Percentiles rank a stretch among this genome's conserved stretches.
These are phyloP conservation scores for Trinectes maculatus DNA, from an alignment of 2,113 vertebrate genomes.

Conservation along the genomic window DNA sequence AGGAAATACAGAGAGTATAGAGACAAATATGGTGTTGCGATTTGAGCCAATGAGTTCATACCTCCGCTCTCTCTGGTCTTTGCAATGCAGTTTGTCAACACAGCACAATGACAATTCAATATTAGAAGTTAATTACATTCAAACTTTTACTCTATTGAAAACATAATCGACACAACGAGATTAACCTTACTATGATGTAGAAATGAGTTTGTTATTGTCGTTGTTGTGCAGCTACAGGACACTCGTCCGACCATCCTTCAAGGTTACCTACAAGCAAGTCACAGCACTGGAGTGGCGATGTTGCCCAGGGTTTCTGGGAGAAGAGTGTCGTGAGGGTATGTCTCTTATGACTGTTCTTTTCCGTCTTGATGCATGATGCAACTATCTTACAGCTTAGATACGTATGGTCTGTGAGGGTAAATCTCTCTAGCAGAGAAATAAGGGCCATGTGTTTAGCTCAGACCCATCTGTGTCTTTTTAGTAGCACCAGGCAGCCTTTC, in stretches of 20 bases:
- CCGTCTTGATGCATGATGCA: neutral
- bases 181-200: too few species aligned
- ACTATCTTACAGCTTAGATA: neutral
- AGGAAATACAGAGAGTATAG: too few species aligned
- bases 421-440: constrained; percentile 23
- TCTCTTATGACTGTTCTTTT: neutral
- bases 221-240: constrained; percentile 93
- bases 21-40: too few species aligned
- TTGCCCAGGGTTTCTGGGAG: constrained; percentile 91
- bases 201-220: too few species aligned
- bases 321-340: constrained; percentile 91
- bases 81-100: too few species aligned
- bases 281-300: constrained; percentile 92
- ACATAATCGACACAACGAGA: too few species aligned
- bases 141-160: too few species aligned
- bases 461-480: constrained; percentile 59
- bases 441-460: constrained; percentile 39
- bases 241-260: constrained; percentile 90
- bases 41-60: too few species aligned
- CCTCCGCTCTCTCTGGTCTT: too few species aligned
- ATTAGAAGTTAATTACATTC: too few species aligned
- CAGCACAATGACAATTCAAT: too few species aligned
- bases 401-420: constrained; percentile 9
- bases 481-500: constrained; percentile 33
- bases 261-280: constrained; percentile 89